Evolutionary conservation across 2,113 vertebrate species (phyloP).

Genomic region (Mandrillus leucophaeus): DNA sequence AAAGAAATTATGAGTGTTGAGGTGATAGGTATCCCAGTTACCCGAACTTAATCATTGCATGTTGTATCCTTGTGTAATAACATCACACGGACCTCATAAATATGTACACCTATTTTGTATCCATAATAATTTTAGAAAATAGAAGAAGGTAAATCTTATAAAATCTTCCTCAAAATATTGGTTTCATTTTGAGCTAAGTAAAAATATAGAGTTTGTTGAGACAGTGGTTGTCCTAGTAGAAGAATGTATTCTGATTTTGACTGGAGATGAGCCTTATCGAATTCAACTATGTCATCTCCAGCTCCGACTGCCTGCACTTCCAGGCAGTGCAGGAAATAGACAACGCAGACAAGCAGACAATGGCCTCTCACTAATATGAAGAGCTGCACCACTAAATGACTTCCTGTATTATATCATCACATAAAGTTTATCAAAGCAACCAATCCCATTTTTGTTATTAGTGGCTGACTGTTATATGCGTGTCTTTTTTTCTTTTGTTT

Average conservation of each 20-base stretch:
- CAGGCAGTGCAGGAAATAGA: not conserved
- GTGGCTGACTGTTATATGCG: not conserved
- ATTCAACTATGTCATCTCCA: not conserved
- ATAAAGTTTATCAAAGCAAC: not conserved
- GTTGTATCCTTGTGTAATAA: not conserved
- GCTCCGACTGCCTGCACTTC: not conserved
- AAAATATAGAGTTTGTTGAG: slow-evolving; percentile 40
- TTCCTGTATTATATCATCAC: not conserved
- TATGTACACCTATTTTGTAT: not conserved
- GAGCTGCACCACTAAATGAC: not conserved
- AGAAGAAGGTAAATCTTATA: not conserved
- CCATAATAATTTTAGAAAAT: not conserved
- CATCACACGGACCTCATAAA: not conserved
- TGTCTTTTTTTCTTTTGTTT: not conserved
- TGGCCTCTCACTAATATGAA: not conserved
- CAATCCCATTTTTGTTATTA: slow-evolving; percentile 21
- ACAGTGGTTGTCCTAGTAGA: not conserved
- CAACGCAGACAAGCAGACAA: not conserved
- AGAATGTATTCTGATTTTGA: not conserved
- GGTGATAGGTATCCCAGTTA: too few species aligned
- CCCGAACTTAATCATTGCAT: too few species aligned
- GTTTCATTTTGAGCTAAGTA: not conserved
- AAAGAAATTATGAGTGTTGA: too few species aligned
- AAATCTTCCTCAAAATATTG: not conserved
- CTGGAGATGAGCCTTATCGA: not conserved